phyloP scores from a whole-genome alignment of 1,140 invertebrate species.

The Aphaenogaster ashmeadi region DNA sequence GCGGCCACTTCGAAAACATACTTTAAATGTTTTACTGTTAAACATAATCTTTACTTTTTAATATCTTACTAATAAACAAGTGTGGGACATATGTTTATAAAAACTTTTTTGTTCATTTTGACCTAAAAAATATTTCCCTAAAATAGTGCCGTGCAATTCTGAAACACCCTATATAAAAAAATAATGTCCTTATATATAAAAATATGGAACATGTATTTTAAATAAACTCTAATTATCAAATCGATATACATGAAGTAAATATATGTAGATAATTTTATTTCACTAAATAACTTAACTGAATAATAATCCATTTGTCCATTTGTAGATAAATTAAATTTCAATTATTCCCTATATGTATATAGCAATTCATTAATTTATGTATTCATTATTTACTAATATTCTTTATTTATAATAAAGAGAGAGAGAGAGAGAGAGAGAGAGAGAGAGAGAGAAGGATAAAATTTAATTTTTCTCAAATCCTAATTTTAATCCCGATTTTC shows the following conservation, averaged over 20 bases:
- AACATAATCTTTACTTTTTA: too few species aligned
- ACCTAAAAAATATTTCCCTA: too few species aligned
- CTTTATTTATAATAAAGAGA: background rate
- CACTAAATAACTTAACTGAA: background rate
- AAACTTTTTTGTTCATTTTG: too few species aligned
- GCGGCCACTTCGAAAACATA: too few species aligned
- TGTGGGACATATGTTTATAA: too few species aligned
- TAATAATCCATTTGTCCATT: background rate
- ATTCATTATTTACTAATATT: background rate
- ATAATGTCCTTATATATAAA: background rate
- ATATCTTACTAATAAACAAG: too few species aligned
- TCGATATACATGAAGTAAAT: background rate
- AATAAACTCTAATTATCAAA: background rate
- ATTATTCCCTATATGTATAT: background rate
- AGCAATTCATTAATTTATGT: background rate
- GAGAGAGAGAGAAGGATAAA: background rate
- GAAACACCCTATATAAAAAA: too few species aligned
- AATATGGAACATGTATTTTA: background rate
- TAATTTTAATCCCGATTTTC: too few species aligned
- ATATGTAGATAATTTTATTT: background rate
- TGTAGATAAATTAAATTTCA: background rate
- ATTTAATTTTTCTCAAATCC: background rate
- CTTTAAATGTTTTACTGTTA: too few species aligned
- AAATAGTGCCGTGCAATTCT: too few species aligned
- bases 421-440: background rate